Percentiles rank a stretch among this genome's conserved stretches.
Conservation (phyloP, 2,113 vertebrate species). For the Danionella cerebrum region DNA sequence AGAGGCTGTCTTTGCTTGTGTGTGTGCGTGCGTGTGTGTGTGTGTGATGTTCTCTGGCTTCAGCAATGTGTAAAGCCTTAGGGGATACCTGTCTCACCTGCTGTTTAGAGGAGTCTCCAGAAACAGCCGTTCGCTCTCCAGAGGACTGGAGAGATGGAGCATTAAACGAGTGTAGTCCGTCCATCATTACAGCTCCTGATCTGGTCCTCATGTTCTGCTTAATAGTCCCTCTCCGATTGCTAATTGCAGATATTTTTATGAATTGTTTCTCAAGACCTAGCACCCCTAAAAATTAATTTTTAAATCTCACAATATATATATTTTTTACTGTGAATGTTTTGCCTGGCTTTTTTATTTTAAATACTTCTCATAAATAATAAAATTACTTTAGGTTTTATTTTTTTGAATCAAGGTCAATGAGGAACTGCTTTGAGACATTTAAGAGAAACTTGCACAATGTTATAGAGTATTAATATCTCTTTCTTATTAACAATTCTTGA, state of each 20-base stretch:
- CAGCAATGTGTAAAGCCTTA: conserved; percentile 39
- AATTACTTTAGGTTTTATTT: no score
- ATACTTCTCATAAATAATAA: no score
- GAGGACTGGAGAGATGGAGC: conserved; percentile 37
- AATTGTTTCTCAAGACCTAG: no score
- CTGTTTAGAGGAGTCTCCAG: conserved; percentile 37
- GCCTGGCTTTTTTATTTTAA: no score
- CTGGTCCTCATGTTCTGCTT: conserved; percentile 21
- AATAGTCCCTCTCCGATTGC: background rate
- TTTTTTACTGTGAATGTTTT: no score
- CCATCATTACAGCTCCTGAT: conserved; percentile 41
- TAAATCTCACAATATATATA: no score
- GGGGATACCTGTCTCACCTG: conserved; percentile 45
- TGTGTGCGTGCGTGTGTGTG: conserved; percentile 1
- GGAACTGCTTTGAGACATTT: no score
- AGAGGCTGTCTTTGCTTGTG: conserved; percentile 7
- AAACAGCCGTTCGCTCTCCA: conserved; percentile 41
- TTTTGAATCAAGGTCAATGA: no score
- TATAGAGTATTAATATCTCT: no score
- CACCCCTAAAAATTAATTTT: no score
- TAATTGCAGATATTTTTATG: conserved; percentile 5
- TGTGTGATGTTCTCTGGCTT: conserved; percentile 42
- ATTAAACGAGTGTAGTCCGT: conserved; percentile 42
- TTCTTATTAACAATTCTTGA: no score
- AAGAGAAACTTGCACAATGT: no score